Evolutionary conservation across 2,888 invertebrate species (phyloP).

Genomic region (Drosophila leonis): DNA sequence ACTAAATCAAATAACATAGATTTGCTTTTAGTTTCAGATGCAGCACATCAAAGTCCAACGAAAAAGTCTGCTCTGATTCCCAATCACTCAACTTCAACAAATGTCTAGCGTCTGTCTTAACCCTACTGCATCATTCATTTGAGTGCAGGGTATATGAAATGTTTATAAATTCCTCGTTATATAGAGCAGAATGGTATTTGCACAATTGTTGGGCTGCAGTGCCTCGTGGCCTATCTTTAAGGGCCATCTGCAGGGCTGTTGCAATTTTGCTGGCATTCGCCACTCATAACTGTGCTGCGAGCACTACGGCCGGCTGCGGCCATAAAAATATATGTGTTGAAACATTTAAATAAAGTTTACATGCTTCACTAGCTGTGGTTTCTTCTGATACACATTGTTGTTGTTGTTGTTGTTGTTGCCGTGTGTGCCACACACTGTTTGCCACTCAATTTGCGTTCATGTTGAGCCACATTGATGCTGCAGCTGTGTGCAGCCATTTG

Average conservation of each 20-base stretch:
- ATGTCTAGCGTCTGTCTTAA: not conserved
- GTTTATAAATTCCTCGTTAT: not conserved
- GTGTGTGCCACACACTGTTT: slow-evolving; percentile 36
- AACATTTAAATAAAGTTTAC: slow-evolving; percentile 58
- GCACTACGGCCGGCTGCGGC: not conserved
- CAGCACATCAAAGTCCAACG: too few relatives aligned
- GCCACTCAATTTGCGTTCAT: slow-evolving; percentile 57
- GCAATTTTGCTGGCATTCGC: slow-evolving; percentile 13
- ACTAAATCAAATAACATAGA: too few relatives aligned
- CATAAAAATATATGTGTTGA: slow-evolving; percentile 17
- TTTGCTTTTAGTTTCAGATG: too few relatives aligned
- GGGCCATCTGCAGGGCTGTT: slow-evolving; percentile 8
- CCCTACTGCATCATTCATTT: too few relatives aligned
- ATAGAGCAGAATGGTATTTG: slow-evolving; percentile 5
- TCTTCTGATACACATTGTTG: slow-evolving; percentile 13
- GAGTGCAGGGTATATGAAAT: slow-evolving; percentile 5
- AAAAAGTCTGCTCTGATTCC: too few relatives aligned
- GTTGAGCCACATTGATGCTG: slow-evolving; percentile 41
- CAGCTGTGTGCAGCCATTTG: slow-evolving; percentile 12
- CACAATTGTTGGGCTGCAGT: slow-evolving; percentile 5
- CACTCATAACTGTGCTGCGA: slow-evolving; percentile 27
- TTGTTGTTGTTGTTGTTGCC: not conserved
- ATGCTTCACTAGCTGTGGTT: slow-evolving; percentile 53
- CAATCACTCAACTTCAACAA: not conserved
- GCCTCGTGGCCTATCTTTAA: slow-evolving; percentile 10